Evolutionary conservation across 2,797 vertebrate genomes (phyloP).

Genomic region (Psittacula echo): DNA sequence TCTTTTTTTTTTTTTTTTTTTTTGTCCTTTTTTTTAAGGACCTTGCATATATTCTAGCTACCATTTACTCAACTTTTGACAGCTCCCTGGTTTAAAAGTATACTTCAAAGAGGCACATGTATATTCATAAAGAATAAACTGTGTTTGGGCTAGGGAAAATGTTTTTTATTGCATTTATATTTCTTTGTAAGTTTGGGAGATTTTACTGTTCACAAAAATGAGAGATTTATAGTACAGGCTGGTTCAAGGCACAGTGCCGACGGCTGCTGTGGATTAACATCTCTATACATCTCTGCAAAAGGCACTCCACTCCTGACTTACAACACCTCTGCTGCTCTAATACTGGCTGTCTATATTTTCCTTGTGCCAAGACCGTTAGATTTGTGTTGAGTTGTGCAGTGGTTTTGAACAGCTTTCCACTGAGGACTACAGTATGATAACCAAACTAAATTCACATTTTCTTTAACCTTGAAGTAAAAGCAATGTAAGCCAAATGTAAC

Average conservation of each 20-base stretch:
- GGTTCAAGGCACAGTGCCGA: not conserved
- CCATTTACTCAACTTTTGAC: not conserved
- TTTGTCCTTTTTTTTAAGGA: not conserved
- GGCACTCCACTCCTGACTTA: not conserved
- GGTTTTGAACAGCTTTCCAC: not conserved
- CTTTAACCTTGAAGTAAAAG: not conserved
- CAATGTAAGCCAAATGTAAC: not conserved
- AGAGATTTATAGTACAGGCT: not conserved
- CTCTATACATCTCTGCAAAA: not conserved
- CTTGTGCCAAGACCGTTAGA: not conserved
- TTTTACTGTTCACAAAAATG: slow-evolving; percentile 1
- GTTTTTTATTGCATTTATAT: not conserved
- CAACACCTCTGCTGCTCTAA: not conserved
- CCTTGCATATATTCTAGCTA: not conserved
- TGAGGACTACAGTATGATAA: not conserved
- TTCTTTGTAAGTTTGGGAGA: not conserved
- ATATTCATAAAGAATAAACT: not conserved
- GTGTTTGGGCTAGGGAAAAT: not conserved
- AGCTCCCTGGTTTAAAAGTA: not conserved
- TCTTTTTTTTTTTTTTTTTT: too few species aligned
- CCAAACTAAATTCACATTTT: not conserved
- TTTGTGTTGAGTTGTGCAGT: not conserved
- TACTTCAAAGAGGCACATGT: not conserved
- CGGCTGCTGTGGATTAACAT: not conserved
- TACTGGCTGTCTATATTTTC: not conserved